These are phyloP conservation scores for Herminia tarsipennalis DNA, from an alignment of 2,888 invertebrate species.

Conservation along the genomic window DNA sequence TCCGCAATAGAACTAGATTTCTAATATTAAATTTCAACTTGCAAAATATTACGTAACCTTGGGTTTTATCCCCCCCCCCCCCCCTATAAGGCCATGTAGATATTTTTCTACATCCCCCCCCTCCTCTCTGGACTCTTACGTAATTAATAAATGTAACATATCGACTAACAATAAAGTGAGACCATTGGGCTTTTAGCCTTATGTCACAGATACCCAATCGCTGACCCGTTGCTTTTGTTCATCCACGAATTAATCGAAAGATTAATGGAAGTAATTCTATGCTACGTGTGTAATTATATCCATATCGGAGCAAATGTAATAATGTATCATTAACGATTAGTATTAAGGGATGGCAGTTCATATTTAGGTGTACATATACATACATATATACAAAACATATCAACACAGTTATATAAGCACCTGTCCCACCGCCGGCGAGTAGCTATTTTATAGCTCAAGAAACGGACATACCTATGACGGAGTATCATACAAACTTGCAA, in stretches of 20 bases:
- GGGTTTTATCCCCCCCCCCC: too few relatives aligned
- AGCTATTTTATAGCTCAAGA: too few relatives aligned
- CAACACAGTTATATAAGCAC: background rate
- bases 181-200: slow-evolving; percentile 36
- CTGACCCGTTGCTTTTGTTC: slow-evolving; percentile 38
- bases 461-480: too few relatives aligned
- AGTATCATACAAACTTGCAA: too few relatives aligned
- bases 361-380: background rate
- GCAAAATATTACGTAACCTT: too few relatives aligned
- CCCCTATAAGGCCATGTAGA: too few relatives aligned
- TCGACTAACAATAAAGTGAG: slow-evolving; percentile 37
- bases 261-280: slow-evolving; percentile 37
- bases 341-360: background rate
- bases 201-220: slow-evolving; percentile 40
- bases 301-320: slow-evolving; percentile 5
- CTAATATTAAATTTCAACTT: too few relatives aligned
- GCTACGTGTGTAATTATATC: slow-evolving; percentile 21
- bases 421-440: too few relatives aligned
- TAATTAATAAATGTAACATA: slow-evolving; percentile 25
- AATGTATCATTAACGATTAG: slow-evolving; percentile 5
- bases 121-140: slow-evolving; percentile 9
- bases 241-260: slow-evolving; percentile 32
- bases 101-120: too few relatives aligned
- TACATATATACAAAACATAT: too few relatives aligned
- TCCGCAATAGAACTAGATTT: too few relatives aligned